Conservation (phyloP, 2,888 invertebrate species). For the Tenthredo amoena region DNA sequence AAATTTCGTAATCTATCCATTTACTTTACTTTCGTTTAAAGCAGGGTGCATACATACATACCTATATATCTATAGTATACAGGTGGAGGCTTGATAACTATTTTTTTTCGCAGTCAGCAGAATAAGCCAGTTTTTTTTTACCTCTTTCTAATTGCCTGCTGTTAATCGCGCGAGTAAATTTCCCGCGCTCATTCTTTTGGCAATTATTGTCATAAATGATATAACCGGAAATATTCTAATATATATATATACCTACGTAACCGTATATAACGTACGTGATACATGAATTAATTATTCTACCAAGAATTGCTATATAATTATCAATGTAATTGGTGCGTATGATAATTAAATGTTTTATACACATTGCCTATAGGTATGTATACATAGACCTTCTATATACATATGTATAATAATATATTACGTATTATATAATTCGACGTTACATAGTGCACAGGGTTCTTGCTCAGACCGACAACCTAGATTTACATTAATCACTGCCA, state of each 20-base stretch:
- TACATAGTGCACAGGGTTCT: conserved; percentile 34
- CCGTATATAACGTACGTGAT: too few species aligned
- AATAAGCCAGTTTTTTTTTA: not conserved
- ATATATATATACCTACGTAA: not conserved
- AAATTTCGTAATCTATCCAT: not conserved
- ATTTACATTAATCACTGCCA: conserved; percentile 51
- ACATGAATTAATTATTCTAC: not conserved
- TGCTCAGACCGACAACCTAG: conserved; percentile 38
- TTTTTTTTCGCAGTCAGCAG: not conserved
- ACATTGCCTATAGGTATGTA: not conserved
- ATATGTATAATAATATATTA: conserved; percentile 24
- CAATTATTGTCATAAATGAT: not conserved
- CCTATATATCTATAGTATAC: not conserved
- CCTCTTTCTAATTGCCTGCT: not conserved
- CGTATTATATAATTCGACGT: conserved; percentile 22
- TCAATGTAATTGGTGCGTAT: not conserved
- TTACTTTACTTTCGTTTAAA: not conserved
- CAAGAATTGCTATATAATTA: not conserved
- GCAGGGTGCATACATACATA: not conserved
- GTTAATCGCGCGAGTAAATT: not conserved
- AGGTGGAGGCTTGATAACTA: not conserved
- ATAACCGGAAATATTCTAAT: not conserved
- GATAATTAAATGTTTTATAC: conserved; percentile 2
- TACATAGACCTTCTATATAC: not conserved
- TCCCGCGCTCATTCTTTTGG: not conserved